Percentiles rank a stretch among this genome's conserved stretches.
Conservation (phyloP, 2,797 vertebrate genomes). For the Gouania willdenowi region DNA sequence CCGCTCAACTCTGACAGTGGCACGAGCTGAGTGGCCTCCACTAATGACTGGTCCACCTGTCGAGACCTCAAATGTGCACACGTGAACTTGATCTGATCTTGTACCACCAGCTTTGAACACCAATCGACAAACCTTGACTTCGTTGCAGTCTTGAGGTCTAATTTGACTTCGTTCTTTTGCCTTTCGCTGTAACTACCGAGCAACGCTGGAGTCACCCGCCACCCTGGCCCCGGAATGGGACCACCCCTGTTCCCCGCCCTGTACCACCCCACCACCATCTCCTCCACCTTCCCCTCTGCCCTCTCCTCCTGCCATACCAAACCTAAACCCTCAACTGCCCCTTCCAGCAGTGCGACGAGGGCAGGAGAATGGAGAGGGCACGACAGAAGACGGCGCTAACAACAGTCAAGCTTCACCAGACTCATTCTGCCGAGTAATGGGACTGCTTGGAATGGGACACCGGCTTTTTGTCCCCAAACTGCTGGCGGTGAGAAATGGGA, state of each 20-base stretch:
- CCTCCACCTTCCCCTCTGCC: constrained; percentile 59
- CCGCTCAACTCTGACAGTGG: constrained; percentile 51
- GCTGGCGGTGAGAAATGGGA: constrained; percentile 90
- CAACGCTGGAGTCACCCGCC: constrained; percentile 77
- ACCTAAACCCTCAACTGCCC: constrained; percentile 80
- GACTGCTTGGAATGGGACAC: constrained; percentile 97
- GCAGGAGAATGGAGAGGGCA: constrained; percentile 85
- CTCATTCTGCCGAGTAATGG: constrained; percentile 89
- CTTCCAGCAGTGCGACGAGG: constrained; percentile 78
- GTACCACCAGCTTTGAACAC: not conserved
- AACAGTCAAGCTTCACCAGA: constrained; percentile 80
- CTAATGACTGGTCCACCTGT: constrained; percentile 18
- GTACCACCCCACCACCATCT: constrained; percentile 61
- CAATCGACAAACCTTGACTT: no score
- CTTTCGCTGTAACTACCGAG: constrained; percentile 13
- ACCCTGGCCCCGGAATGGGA: constrained; percentile 86
- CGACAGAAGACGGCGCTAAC: constrained; percentile 53
- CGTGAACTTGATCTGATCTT: constrained; percentile 20
- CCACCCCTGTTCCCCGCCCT: constrained; percentile 72
- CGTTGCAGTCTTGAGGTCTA: no score
- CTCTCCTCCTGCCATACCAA: constrained; percentile 44
- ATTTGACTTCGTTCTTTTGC: not conserved
- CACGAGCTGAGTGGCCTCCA: constrained; percentile 19
- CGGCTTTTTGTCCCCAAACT: constrained; percentile 95
- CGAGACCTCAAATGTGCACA: constrained; percentile 6